These are phyloP conservation scores for Platypus cylindrus DNA, from an alignment of 2,888 invertebrate species.

Conservation along the genomic window DNA sequence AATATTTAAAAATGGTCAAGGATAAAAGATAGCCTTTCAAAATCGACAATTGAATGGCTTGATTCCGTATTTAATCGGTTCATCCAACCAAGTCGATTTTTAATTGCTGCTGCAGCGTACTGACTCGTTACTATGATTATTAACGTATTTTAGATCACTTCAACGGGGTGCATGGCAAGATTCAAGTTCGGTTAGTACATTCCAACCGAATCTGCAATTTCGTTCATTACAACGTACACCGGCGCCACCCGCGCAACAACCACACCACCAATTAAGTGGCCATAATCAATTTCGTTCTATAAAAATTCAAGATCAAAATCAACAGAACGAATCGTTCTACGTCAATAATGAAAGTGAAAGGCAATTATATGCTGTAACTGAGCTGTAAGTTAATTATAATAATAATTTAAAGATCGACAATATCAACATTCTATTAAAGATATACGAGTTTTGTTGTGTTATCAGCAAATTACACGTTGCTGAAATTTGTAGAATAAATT, in stretches of 20 bases:
- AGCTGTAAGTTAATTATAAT: conserved; percentile 38
- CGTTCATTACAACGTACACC: conserved; percentile 39
- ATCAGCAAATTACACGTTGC: too few species aligned
- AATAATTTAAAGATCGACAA: neutral
- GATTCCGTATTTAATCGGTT: too few species aligned
- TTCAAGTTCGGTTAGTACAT: conserved; percentile 17
- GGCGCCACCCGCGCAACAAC: conserved; percentile 22
- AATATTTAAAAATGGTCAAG: neutral
- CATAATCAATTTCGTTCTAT: conserved; percentile 32
- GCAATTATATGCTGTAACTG: conserved; percentile 60
- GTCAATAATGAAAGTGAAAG: conserved; percentile 37
- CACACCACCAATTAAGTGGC: conserved; percentile 27
- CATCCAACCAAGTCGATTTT: too few species aligned
- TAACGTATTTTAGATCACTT: conserved; percentile 33
- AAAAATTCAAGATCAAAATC: conserved; percentile 33
- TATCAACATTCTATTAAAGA: too few species aligned
- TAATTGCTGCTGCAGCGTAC: too few species aligned
- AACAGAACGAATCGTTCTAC: conserved; percentile 32
- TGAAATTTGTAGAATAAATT: too few species aligned
- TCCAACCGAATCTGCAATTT: conserved; percentile 30
- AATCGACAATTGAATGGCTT: too few species aligned
- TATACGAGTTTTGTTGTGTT: too few species aligned
- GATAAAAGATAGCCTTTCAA: too few species aligned
- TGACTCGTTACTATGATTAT: too few species aligned
- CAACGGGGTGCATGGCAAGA: conserved; percentile 36